These are phyloP conservation scores for Hirtodrosophila alboralis DNA, from an alignment of 2,888 invertebrate species.

Conservation along the genomic window DNA sequence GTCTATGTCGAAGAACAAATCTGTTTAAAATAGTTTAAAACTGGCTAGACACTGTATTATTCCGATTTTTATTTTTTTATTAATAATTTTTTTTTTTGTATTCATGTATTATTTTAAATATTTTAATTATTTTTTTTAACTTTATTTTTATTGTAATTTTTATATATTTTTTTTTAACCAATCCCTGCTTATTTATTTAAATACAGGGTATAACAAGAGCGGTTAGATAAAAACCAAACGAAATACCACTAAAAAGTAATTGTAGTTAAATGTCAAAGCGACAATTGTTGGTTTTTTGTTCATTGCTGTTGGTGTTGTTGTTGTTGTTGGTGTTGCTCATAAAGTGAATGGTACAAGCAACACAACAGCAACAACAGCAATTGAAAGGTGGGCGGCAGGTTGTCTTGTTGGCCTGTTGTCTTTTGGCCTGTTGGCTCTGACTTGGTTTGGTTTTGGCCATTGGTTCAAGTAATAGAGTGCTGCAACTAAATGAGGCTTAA, in stretches of 20 bases:
- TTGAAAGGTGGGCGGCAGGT: constrained; percentile 26
- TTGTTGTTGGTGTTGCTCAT: constrained; percentile 41
- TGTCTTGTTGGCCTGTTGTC: constrained; percentile 4
- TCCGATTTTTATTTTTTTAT: too few species aligned
- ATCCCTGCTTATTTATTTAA: too few species aligned
- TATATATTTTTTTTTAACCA: too few species aligned
- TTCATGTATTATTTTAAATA: too few species aligned
- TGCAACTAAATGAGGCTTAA: constrained; percentile 70
- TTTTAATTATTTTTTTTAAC: too few species aligned
- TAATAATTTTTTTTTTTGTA: too few species aligned
- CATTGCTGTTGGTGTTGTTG: constrained; percentile 27
- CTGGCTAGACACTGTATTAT: too few species aligned
- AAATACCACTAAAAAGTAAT: constrained; percentile 76
- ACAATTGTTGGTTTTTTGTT: constrained; percentile 62
- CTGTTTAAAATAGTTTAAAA: too few species aligned
- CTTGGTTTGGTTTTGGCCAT: constrained; percentile 40
- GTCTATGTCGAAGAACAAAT: too few species aligned
- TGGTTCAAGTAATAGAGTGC: constrained; percentile 67
- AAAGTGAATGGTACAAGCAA: constrained; percentile 71
- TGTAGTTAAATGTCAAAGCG: constrained; percentile 79
- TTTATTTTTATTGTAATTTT: too few species aligned
- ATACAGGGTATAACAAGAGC: constrained; percentile 6
- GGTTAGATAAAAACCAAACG: constrained; percentile 34
- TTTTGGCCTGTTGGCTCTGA: background rate
- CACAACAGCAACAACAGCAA: constrained; percentile 25